Evolutionary conservation across 2,113 vertebrate species (phyloP).

Genomic region (Sisor rabdophorus): DNA sequence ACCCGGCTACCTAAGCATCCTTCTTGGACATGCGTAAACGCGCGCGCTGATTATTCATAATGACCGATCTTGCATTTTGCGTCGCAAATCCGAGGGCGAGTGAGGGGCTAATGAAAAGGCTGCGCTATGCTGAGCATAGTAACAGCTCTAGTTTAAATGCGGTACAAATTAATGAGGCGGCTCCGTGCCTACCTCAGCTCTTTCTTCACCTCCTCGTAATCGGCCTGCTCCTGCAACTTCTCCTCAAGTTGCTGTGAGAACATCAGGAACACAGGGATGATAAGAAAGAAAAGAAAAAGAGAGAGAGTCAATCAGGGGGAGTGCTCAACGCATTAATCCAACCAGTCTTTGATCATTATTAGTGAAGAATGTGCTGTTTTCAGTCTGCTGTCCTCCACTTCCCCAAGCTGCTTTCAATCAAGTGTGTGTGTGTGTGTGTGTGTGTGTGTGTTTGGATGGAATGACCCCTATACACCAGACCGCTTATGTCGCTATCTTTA

Average conservation of each 20-base stretch:
- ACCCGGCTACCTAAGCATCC: slow-evolving; percentile 22
- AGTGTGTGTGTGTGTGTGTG: too few species aligned
- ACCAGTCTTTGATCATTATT: neutral
- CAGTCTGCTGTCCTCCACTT: neutral
- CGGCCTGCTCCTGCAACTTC: slow-evolving; percentile 91
- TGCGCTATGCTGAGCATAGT: neutral
- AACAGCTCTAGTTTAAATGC: neutral
- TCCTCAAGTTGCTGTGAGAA: slow-evolving; percentile 89
- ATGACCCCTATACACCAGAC: too few species aligned
- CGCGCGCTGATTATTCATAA: slow-evolving; percentile 20
- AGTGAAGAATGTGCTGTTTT: neutral
- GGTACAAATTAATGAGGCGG: neutral
- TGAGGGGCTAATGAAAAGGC: slow-evolving; percentile 18
- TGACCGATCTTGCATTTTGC: slow-evolving; percentile 25
- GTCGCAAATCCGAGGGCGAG: neutral
- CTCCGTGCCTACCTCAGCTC: slow-evolving; percentile 83
- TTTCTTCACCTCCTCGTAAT: slow-evolving; percentile 98
- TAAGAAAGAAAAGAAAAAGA: neutral
- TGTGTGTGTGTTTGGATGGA: too few species aligned
- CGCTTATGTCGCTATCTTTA: neutral
- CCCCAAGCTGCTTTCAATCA: neutral
- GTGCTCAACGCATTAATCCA: neutral
- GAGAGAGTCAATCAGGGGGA: neutral
- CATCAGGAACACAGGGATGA: neutral
- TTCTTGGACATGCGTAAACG: neutral